Base-by-base conservation (phyloP, 2,113 vertebrate species). In the Tyto alba region DNA sequence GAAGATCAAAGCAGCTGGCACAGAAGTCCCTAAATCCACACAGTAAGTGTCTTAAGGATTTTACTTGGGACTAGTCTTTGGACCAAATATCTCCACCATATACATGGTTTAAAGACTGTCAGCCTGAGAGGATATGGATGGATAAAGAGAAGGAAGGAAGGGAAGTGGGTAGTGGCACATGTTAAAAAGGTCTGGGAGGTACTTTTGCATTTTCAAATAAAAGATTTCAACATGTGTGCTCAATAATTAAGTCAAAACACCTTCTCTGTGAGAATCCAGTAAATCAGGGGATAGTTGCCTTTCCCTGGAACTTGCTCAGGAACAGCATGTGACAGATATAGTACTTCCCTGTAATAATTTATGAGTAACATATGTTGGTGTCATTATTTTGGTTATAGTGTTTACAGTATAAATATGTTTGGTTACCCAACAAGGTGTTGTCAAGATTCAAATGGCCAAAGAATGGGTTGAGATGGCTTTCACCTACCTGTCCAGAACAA, bases 301-400 rank as follows among this genome's bases (percentile, higher is more conserved):
- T 87, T 90, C 30, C 52, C 13, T 94, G 64, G 56, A 90, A 88
- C 14, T 92, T 69, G 27, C 20, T 90, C 25, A 77, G 43, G 3
- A 6, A 77, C 67, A 77, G 63, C 10, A n/a, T 78, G 48, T 90
- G 93, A 87, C 85, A 90, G 83, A 89, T 89, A 50, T 13, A 86
- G 95, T 48, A 52, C 92, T 90, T 74, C 11, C 10, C 83, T 64
- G 56, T 72, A 96, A 95, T 94, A 93, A 93, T 96, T 94, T 81
- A 97, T 90, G 59, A 95, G 55, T 67, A 79, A 82, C 85, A 68
- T 90, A 93, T 96, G 90, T 84, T 95, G 43, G 25, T 34, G 40
- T 89, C n/a, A 27, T 90, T 96, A 62, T 87, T 91, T 84, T 56
- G 16, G 64, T 81, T 75, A n/a, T 73, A 5, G 2, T 19, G 0